Base-by-base conservation (phyloP, 2,888 invertebrate genomes). In the Thecophora atra region DNA sequence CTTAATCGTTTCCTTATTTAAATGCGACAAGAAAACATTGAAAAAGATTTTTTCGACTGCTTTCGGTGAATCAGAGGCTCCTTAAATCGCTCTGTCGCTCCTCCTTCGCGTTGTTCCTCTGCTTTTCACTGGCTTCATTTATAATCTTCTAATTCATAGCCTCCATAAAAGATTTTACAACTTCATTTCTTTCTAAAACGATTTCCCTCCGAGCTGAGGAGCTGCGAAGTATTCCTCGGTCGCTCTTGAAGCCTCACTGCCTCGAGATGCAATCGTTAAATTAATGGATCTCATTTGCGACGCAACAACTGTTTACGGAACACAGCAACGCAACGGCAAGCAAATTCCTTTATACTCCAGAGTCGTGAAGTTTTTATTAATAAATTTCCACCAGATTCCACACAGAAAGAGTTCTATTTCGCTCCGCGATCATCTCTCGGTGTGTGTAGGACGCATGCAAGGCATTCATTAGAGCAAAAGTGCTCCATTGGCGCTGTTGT, bases 201-300 rank as follows among this genome's bases (percentile, higher is more conserved):
- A 47, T 47, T 47, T 47, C 5, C 15, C 17, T 47, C 17, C 47
- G 15, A 5, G 6, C 47, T 11, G 5, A 47, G 17, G 7, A 37
- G 37, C 47, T 28, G 15, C 28, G 26, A 11, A 28, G 8, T 17
- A 8, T 58, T 15, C 17, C 58, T 28, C 26, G 58, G 26, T 28
- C 26, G 8, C 28, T 11, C 24, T 58, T 24, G 26, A 24, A 58
- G 26, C 15, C 21, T 28, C 26, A 21, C 63, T 24, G 19, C 37
- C 24, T 44, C 63, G 30, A 42, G 13, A n/a, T 21, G 21, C 19
- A 42, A n/a, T 42, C 63, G 44, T 63, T 44, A 63, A 63, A 44
- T 42, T 44, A 63, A 63, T 63, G 63, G 26, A 11, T 63, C 44
- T 24, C 63, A 44, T 63, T 63, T 63, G 63, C 42, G 15, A 63